Evolutionary conservation across 2,113 vertebrate species (phyloP).

Genomic region (Lepus americanus): DNA sequence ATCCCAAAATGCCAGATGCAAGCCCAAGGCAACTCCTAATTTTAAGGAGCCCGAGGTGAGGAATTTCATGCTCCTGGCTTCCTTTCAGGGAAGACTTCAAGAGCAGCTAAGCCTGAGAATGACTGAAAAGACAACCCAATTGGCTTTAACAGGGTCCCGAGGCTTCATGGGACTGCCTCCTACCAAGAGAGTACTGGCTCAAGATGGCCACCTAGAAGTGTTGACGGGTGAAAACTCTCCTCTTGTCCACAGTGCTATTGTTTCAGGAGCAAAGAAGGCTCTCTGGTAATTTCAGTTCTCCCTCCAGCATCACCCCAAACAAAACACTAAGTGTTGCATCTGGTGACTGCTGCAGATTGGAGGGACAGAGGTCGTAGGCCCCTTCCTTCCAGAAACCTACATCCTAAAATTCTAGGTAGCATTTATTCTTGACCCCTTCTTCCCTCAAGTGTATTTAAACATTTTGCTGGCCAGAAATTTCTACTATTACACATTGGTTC

Average conservation of each 20-base stretch:
- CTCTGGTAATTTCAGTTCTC: background rate
- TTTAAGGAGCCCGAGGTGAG: background rate
- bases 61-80: background rate
- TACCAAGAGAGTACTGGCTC: no score
- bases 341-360: background rate
- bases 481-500: background rate
- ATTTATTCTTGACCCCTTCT: background rate
- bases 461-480: constrained; percentile 43
- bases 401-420: background rate
- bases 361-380: background rate
- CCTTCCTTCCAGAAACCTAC: background rate
- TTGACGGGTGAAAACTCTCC: fast-evolving
- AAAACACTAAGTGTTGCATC: background rate
- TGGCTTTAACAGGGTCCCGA: background rate
- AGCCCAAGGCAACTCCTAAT: background rate
- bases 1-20: background rate
- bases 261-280: background rate
- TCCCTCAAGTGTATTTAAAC: background rate
- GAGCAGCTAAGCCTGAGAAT: background rate
- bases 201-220: background rate
- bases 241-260: background rate
- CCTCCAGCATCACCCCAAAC: background rate
- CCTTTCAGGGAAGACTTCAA: background rate
- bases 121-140: background rate
- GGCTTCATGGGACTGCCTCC: fast-evolving